These are phyloP conservation scores for Cochlearius cochlearius DNA, from an alignment of 2,113 vertebrate genomes.

Conservation along the genomic window DNA sequence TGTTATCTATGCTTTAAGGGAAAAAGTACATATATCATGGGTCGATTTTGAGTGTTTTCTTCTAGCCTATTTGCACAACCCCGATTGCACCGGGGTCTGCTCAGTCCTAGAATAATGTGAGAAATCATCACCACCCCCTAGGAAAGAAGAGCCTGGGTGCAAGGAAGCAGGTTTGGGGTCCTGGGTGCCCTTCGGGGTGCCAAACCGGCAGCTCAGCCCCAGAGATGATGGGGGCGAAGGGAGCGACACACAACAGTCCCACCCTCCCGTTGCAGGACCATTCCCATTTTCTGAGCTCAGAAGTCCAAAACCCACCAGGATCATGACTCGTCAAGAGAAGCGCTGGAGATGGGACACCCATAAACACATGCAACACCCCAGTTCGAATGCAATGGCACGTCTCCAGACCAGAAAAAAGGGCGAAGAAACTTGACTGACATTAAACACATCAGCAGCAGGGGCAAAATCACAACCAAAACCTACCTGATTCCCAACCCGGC, in stretches of 20 bases:
- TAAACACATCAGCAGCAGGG: background rate
- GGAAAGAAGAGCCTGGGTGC: background rate
- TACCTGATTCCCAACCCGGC: background rate
- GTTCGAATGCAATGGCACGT: accelerated
- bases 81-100: background rate
- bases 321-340: background rate
- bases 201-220: background rate
- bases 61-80: background rate
- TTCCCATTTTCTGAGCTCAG: accelerated
- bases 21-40: background rate
- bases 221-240: background rate
- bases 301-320: background rate
- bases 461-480: background rate
- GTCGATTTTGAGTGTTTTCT: background rate
- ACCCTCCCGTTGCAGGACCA: background rate
- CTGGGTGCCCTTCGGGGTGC: background rate
- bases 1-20: background rate
- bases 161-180: background rate
- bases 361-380: background rate
- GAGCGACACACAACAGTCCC: accelerated
- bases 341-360: background rate
- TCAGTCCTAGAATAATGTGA: background rate
- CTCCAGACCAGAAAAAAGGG: background rate
- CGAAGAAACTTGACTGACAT: background rate
- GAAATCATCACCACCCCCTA: background rate